These are phyloP conservation scores for Bugula neritina DNA, from an alignment of 2,888 invertebrate genomes.

Conservation along the genomic window DNA sequence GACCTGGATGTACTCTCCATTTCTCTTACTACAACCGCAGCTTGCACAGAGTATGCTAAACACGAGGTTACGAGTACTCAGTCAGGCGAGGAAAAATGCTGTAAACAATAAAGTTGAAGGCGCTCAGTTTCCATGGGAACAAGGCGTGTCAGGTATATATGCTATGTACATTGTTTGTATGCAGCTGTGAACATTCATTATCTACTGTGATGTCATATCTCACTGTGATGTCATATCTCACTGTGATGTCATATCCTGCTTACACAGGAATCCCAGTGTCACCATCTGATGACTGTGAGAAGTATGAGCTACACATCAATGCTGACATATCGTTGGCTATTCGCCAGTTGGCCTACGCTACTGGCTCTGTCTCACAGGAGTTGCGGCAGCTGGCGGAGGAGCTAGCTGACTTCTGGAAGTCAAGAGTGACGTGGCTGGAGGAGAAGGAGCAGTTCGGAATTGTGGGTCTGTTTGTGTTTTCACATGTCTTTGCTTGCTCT, in stretches of 20 bases:
- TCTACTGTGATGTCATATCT: neutral
- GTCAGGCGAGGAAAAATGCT: constrained; percentile 41
- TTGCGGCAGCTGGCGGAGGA: constrained; percentile 13
- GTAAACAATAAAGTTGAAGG: constrained; percentile 38
- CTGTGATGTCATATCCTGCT: neutral
- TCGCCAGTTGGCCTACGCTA: constrained; percentile 34
- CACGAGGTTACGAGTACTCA: constrained; percentile 40
- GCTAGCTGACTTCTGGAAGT: constrained; percentile 36
- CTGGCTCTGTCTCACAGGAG: constrained; percentile 30
- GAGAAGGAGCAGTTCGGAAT: constrained; percentile 33
- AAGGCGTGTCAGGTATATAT: constrained; percentile 47
- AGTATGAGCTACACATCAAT: constrained; percentile 34
- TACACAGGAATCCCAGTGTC: constrained; percentile 32
- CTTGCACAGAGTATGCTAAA: constrained; percentile 39
- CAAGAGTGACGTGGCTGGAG: constrained; percentile 32
- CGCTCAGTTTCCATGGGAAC: constrained; percentile 50
- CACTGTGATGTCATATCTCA: neutral
- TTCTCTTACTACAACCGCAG: constrained; percentile 41
- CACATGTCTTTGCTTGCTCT: too few relatives aligned
- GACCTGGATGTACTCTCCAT: constrained; percentile 51
- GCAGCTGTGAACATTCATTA: neutral
- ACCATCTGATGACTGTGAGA: constrained; percentile 28
- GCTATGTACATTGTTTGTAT: neutral
- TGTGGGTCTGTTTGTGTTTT: constrained; percentile 30
- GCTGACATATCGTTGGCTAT: constrained; percentile 37